Base-by-base conservation (phyloP, 2,888 invertebrate genomes). In the Bursaphelenchus okinawaensis region DNA sequence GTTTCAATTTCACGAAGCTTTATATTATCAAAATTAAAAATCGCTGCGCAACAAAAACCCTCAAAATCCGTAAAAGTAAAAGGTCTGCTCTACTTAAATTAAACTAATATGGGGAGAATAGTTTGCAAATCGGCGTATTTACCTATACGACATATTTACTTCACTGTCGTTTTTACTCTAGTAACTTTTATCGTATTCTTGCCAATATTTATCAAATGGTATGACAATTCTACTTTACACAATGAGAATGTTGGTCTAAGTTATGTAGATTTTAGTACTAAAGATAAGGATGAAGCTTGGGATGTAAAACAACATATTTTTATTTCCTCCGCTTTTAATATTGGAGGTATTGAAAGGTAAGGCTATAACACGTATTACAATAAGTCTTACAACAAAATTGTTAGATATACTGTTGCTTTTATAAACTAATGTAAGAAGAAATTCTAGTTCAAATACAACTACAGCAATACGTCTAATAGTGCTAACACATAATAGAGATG, bases 161-260 rank as follows among this genome's bases (percentile, higher is more conserved):
- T 4, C 6, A 1, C n/a, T 12, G n/a, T 40, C n/a, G 40, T 40
- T 40, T 40, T 40, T 40, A n/a, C n/a, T 12, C 40, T 40, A 1
- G 40, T 40, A 12, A 4, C n/a, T 3, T 3, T 40, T 40, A 12
- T 40, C 6, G n/a, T n/a, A 1, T 40, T n/a, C 12, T 40, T 40
- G 6, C 40, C 40, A n/a, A 16, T 40, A n/a, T 1, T 40, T 40
- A 12, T 40, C 12, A 12, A 40, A 40, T 40, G 40, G 40, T 40
- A 16, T 12, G 40, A 2, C 3, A 12, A 6, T 12, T 3, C 12
- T 40, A 1, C 16, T n/a, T 1, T 40, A 12, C 16, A 40, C 12
- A 40, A 3, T 40, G 40, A 40, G 40, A n/a, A 51, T 50, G 59
- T 79, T 79, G 56, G 75, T 68, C 29, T 79, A 77, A 77, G 54